Conservation (phyloP, 2,888 invertebrate genomes). For the Gortyna flavago region DNA sequence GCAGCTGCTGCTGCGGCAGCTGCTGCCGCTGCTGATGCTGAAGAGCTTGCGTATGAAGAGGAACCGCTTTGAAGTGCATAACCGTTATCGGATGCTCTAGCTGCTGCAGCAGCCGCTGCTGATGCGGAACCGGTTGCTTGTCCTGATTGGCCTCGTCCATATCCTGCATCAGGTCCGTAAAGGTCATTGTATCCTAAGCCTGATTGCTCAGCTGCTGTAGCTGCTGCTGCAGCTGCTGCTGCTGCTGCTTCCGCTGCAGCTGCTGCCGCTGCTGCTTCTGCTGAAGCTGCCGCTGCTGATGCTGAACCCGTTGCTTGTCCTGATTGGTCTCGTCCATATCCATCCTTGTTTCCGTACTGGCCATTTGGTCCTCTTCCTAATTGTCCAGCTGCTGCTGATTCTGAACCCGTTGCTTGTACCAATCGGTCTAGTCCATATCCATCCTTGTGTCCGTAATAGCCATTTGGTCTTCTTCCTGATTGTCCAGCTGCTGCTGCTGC, state of each 20-base stretch:
- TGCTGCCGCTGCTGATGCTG: background rate
- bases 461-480: background rate
- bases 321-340: background rate
- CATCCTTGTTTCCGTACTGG: background rate
- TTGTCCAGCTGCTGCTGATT: background rate
- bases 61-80: too few species aligned
- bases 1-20: background rate
- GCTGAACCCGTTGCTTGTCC: background rate
- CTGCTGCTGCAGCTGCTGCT: too few species aligned
- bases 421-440: background rate
- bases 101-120: background rate
- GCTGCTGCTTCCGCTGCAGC: too few species aligned
- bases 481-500: background rate
- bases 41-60: too few species aligned
- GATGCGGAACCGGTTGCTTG: background rate
- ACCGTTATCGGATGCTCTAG: background rate
- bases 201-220: background rate
- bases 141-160: background rate
- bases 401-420: constrained; percentile 1
- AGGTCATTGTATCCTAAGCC: accelerated
- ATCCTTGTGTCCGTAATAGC: background rate
- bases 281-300: background rate
- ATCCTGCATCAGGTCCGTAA: too few species aligned
- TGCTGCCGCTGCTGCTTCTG: background rate
- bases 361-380: background rate